Conservation (phyloP, 2,113 vertebrate species). For the Rattus norvegicus region GRCr8 NC_086039.1:138850001-138850500, state of each 20-base stretch:
- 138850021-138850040: constrained; percentile 90
- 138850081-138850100: constrained; percentile 3
- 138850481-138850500: too few species aligned
- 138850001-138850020: constrained; percentile 94
- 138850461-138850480: too few species aligned
- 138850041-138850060: constrained; percentile 12
- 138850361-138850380: background rate
- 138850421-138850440: too few species aligned
- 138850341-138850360: background rate
- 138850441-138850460: too few species aligned
- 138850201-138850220: background rate
- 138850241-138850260: constrained; percentile 10
- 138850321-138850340: too few species aligned
- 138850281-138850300: background rate
- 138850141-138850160: constrained; percentile 10
- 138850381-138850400: background rate
- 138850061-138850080: background rate
- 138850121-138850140: background rate
- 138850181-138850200: background rate
- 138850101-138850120: background rate
- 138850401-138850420: background rate
- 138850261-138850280: background rate
- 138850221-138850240: constrained; percentile 41
- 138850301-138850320: background rate
- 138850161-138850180: background rate